These are phyloP conservation scores for Bradypodion ventrale DNA, from an alignment of 2,797 vertebrate species.

Conservation along the genomic window DNA sequence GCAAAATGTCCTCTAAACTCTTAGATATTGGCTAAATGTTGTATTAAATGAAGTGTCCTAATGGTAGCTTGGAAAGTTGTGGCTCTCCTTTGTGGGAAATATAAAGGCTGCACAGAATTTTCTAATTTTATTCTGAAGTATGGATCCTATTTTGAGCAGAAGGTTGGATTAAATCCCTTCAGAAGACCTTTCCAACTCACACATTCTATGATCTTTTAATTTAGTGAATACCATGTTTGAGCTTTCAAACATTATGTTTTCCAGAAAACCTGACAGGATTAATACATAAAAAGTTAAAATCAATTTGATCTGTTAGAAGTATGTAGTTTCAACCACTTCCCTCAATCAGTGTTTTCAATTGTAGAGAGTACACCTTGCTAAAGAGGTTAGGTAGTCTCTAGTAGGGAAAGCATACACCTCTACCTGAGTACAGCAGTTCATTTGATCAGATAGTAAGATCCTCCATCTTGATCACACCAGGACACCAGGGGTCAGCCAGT, in stretches of 20 bases:
- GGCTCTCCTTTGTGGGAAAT: too few species aligned
- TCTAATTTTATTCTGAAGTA: too few species aligned
- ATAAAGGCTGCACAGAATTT: too few species aligned
- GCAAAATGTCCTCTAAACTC: too few species aligned
- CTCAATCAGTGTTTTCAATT: not conserved
- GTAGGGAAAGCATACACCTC: not conserved
- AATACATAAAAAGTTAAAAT: not conserved
- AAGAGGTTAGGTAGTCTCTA: not conserved
- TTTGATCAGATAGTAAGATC: slow-evolving; percentile 9
- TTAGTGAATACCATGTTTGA: too few species aligned
- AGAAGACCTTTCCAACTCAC: not conserved
- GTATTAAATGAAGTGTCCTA: too few species aligned
- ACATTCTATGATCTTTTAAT: too few species aligned
- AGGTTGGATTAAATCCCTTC: not conserved
- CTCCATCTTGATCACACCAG: not conserved
- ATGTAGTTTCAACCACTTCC: not conserved
- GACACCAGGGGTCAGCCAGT: not conserved
- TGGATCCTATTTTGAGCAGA: too few species aligned
- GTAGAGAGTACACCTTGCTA: not conserved
- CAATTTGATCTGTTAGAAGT: not conserved
- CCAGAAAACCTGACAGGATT: not conserved
- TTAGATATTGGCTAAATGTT: too few species aligned
- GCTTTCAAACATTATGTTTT: not conserved
- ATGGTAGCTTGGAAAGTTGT: too few species aligned
- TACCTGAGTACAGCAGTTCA: not conserved